These are phyloP conservation scores for Nematostella vectensis DNA, from an alignment of 92 coral and sea anemone species.

Conservation along the genomic window DNA sequence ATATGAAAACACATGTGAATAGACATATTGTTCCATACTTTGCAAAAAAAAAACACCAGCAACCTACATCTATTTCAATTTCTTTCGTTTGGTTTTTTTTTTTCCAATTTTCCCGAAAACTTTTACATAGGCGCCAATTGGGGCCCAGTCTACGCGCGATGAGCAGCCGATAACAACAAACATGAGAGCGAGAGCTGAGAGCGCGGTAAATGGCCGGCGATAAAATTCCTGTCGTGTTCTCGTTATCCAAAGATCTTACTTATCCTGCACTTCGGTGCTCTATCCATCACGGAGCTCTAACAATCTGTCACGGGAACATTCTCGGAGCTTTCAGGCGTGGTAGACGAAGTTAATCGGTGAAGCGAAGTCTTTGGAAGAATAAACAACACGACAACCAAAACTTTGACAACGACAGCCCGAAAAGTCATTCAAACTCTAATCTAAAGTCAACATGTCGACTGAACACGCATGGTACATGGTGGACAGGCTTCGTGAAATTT, in stretches of 20 bases:
- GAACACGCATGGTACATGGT: constrained; percentile 33
- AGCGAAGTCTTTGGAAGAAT: too few relatives aligned
- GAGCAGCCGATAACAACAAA: constrained; percentile 9
- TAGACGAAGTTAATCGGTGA: not conserved
- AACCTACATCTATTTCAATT: too few relatives aligned
- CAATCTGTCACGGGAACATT: constrained; percentile 2
- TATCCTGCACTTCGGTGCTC: constrained; percentile 11
- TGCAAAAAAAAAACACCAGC: too few relatives aligned
- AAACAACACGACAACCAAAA: not conserved
- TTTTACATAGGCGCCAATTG: too few relatives aligned
- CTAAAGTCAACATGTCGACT: constrained; percentile 21
- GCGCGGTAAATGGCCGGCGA: constrained; percentile 6
- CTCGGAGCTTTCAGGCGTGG: constrained; percentile 9
- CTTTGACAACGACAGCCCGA: not conserved
- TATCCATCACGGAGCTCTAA: not conserved
- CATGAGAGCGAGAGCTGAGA: constrained; percentile 6
- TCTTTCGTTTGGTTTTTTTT: too few relatives aligned
- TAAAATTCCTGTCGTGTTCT: constrained; percentile 15
- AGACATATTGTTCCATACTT: too few relatives aligned
- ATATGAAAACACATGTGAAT: too few relatives aligned
- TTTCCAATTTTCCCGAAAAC: too few relatives aligned
- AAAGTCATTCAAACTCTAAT: not conserved
- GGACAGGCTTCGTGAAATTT: constrained; percentile 21
- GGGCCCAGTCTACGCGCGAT: too few relatives aligned
- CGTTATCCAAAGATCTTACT: constrained; percentile 13